These are phyloP conservation scores for Hylyphantes graminicola DNA, from an alignment of 1,140 invertebrate genomes.

Conservation along the genomic window DNA sequence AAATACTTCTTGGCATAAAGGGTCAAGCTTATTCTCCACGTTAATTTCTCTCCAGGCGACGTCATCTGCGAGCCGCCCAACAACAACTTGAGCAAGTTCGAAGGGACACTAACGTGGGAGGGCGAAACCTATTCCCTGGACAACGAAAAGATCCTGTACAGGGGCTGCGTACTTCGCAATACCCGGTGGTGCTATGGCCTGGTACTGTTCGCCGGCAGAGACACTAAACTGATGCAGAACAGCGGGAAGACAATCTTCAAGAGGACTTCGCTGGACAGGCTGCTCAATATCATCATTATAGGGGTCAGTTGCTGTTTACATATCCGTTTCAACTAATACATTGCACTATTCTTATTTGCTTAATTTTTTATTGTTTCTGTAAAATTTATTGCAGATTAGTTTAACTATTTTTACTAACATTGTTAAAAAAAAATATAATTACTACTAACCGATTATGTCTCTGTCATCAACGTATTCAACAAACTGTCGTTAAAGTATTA, in stretches of 20 bases:
- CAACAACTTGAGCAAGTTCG: slow-evolving; percentile 98
- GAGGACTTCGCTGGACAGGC: slow-evolving; percentile 96
- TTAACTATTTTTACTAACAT: no score
- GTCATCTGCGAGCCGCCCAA: slow-evolving; percentile 98
- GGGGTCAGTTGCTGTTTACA: slow-evolving; percentile 74
- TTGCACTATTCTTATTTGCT: no score
- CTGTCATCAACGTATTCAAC: no score
- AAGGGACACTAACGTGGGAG: slow-evolving; percentile 79
- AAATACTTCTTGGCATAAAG: no score
- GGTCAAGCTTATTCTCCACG: background rate
- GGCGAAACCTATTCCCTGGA: slow-evolving; percentile 82
- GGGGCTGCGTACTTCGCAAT: slow-evolving; percentile 93
- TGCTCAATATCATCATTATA: slow-evolving; percentile 98
- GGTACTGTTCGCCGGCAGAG: slow-evolving; percentile 96
- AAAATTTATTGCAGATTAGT: no score
- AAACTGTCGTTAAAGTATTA: no score
- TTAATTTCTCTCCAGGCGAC: slow-evolving; percentile 75
- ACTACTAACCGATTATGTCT: no score
- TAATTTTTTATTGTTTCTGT: no score
- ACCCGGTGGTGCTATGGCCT: slow-evolving; percentile 98
- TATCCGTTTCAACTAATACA: no score
- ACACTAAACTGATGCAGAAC: slow-evolving; percentile 99
- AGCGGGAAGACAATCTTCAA: slow-evolving; percentile 99
- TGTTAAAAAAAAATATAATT: no score
- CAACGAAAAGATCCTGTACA: slow-evolving; percentile 93